Conservation (phyloP, 2,797 vertebrate species). For the Fistularia commersonii region DNA sequence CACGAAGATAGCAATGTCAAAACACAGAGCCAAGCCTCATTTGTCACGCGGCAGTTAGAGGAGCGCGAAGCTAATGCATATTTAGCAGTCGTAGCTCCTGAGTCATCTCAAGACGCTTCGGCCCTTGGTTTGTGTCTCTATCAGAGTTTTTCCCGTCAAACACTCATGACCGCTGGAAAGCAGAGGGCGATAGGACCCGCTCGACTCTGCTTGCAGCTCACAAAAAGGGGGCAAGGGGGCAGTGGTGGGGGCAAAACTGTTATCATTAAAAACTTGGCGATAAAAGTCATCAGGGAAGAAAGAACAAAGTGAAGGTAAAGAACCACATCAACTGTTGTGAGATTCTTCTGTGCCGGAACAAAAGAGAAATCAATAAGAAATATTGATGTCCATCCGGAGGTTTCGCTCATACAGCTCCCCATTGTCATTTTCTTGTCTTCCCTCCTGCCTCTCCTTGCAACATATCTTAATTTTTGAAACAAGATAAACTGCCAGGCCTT, state of each 20-base stretch:
- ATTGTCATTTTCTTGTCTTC: slow-evolving; percentile 1
- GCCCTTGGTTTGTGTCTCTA: no score
- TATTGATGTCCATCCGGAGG: slow-evolving; percentile 56
- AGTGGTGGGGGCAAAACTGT: slow-evolving; percentile 39
- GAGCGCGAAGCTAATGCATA: slow-evolving; percentile 10
- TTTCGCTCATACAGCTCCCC: slow-evolving; percentile 42
- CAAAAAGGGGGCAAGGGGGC: background rate
- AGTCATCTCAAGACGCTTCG: slow-evolving; percentile 1
- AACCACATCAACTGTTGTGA: slow-evolving; percentile 40
- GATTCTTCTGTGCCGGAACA: slow-evolving; percentile 53
- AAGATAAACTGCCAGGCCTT: no score
- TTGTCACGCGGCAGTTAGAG: slow-evolving; percentile 2
- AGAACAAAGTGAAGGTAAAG: slow-evolving; percentile 37
- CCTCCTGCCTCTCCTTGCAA: background rate
- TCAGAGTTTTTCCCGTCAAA: no score
- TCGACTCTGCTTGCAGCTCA: slow-evolving; percentile 16
- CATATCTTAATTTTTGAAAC: no score
- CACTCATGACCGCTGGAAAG: no score
- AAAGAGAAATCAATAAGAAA: slow-evolving; percentile 57
- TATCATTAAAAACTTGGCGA: slow-evolving; percentile 38
- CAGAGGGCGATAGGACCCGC: background rate
- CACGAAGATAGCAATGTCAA: slow-evolving; percentile 3
- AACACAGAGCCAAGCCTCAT: slow-evolving; percentile 13
- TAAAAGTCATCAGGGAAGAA: slow-evolving; percentile 37
- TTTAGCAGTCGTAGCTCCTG: slow-evolving; percentile 9